These are phyloP conservation scores for Onychorhynchus coronatus DNA, from an alignment of 2,113 vertebrate species.

Conservation along the genomic window DNA sequence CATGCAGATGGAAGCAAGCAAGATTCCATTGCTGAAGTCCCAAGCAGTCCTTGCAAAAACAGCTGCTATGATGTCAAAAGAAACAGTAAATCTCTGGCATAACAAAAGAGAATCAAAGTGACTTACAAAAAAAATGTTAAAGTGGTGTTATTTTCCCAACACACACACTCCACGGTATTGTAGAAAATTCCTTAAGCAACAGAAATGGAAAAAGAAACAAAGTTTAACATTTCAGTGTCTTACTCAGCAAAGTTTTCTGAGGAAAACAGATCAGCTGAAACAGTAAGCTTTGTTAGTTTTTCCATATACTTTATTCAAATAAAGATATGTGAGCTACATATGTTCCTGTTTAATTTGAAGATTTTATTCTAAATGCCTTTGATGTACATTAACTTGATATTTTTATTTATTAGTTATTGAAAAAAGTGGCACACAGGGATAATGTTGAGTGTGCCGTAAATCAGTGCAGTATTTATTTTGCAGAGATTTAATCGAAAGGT, in stretches of 20 bases:
- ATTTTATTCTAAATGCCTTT: conserved; percentile 16
- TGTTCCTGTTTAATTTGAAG: conserved; percentile 49
- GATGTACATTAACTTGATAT: conserved; percentile 10
- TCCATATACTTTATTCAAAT: conserved; percentile 63
- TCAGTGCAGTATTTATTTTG: neutral
- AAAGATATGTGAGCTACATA: conserved; percentile 50
- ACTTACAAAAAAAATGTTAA: neutral
- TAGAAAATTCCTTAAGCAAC: conserved; percentile 51
- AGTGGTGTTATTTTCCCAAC: neutral
- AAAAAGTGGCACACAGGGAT: neutral
- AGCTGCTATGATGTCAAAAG: neutral
- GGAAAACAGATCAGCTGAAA: conserved; percentile 47
- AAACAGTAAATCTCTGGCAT: conserved; percentile 17
- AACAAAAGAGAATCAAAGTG: conserved; percentile 7
- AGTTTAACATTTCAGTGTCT: conserved; percentile 51
- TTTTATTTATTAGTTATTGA: conserved; percentile 31
- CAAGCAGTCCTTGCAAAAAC: neutral
- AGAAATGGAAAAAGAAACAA: conserved; percentile 61
- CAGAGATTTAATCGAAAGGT: neutral
- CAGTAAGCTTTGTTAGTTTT: conserved; percentile 57
- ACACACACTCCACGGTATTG: neutral
- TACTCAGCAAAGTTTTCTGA: conserved; percentile 55
- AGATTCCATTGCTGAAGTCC: neutral
- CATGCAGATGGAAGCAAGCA: fast-evolving
- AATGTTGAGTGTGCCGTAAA: neutral